Evolutionary conservation across 2,113 vertebrate species (phyloP).

Genomic region (Coracopsis vasa): DNA sequence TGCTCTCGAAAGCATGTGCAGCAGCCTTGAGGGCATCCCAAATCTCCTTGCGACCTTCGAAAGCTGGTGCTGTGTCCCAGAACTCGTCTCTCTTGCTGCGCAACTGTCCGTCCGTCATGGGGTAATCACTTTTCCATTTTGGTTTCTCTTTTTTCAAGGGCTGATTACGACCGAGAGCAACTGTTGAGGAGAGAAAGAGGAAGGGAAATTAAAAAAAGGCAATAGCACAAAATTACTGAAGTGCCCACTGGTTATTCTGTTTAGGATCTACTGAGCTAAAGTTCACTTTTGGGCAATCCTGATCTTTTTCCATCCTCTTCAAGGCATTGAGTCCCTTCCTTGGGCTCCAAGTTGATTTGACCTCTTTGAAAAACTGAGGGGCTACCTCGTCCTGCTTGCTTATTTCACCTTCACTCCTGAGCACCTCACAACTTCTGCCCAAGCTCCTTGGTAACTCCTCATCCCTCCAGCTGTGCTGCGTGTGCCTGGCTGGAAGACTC

Average conservation of each 20-base stretch:
- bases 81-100: conserved; percentile 98
- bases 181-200: conserved; percentile 64
- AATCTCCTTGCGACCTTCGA: conserved; percentile 96
- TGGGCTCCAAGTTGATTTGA: background rate
- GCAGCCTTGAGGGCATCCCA: conserved; percentile 97
- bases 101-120: conserved; percentile 96
- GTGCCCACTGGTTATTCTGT: background rate
- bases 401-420: background rate
- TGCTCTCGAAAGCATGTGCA: conserved; percentile 94
- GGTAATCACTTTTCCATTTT: conserved; percentile 99
- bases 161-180: conserved; percentile 95
- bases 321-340: background rate
- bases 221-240: background rate
- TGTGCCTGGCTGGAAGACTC: background rate
- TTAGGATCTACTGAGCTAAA: accelerated
- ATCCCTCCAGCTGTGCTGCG: background rate
- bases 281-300: accelerated
- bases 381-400: background rate
- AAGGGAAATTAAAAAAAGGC: background rate
- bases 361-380: background rate
- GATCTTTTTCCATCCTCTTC: background rate
- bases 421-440: background rate
- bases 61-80: conserved; percentile 97
- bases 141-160: conserved; percentile 96
- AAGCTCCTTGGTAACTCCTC: accelerated